Base-by-base conservation (phyloP, 2,797 vertebrate species). In the Ciconia nigra region DNA sequence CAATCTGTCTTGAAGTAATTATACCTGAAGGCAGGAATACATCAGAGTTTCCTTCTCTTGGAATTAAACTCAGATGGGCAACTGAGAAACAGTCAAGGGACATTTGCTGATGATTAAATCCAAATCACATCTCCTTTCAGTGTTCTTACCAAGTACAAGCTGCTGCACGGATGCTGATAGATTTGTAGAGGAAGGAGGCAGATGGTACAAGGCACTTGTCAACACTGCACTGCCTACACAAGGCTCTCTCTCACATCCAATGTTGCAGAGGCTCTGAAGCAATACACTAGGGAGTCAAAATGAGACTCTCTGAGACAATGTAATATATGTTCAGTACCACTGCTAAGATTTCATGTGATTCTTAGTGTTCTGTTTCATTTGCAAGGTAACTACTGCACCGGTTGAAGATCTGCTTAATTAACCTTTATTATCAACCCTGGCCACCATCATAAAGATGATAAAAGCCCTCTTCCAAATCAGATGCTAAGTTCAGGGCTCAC, bases 1-100 rank as follows among this genome's bases (percentile, higher is more conserved):
- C 98, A 97, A 98, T 98, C 98, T 98, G 97, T 98, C 98, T 98
- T 98, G 97, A 98, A 98, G 98, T 98, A 98, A 98, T 99, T 98
- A 98, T 89, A 98, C 98, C 98, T 98, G 98, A 98, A 98, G 97
- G 97, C 97, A 98, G 96, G 96, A 98, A 98, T 98, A 97, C 97
- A 98, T 98, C 98, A 97, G 96, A 95, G 96, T 97, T 98, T 97
- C 97, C 95, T 97, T 94, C 94, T 96, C 95, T 89, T 96, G 91
- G 98, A 98, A 99, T 98, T 98, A 97, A 98, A 98, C 94, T 98
- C 98, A 98, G 98, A 98, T 98, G 98, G 98, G 97, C 96, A 97
- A 96, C 73, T 79, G 69, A 96, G 77, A 97, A 96, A 88, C 67
- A 96, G 91, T 89, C 69, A 58, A 93, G 87, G 77, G 89, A 95